These are phyloP conservation scores for Protosalanx chinensis DNA, from an alignment of 2,797 vertebrate genomes.

Conservation along the genomic window DNA sequence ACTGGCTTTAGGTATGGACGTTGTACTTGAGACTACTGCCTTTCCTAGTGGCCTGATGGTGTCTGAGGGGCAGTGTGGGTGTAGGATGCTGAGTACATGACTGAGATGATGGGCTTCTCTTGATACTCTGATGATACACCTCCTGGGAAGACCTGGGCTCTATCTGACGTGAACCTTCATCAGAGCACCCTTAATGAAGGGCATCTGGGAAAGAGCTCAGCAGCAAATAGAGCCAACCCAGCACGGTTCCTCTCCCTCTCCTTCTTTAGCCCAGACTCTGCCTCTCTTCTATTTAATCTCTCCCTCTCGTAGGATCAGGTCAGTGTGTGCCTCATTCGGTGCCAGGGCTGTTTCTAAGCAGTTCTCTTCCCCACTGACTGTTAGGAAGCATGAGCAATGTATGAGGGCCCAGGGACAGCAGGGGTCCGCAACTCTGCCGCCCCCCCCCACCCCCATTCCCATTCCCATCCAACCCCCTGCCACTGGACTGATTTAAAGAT, in stretches of 20 bases:
- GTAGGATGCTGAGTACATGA: no score
- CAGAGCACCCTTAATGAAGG: no score
- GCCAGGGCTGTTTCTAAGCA: slow-evolving; percentile 33
- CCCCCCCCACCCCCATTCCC: neutral
- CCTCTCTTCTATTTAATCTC: slow-evolving; percentile 14
- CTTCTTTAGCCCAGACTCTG: neutral
- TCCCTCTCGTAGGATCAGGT: slow-evolving; percentile 46
- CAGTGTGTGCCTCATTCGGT: slow-evolving; percentile 26
- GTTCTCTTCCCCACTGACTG: slow-evolving; percentile 24
- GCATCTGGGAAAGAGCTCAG: neutral
- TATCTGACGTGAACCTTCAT: no score
- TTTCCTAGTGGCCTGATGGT: no score
- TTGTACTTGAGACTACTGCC: no score
- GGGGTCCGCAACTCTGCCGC: neutral
- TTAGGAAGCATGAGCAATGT: slow-evolving; percentile 52
- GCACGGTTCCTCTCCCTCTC: neutral
- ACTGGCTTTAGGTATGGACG: no score
- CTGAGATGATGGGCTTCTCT: no score
- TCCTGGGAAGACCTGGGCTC: no score
- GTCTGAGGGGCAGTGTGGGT: no score
- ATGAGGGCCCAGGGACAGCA: slow-evolving; percentile 26
- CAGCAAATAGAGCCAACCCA: no score
- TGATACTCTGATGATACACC: no score
- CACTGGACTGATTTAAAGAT: slow-evolving; percentile 39
- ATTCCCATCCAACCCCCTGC: slow-evolving; percentile 43